These are phyloP conservation scores for Polydrusus cervinus DNA, from an alignment of 2,888 invertebrate genomes.

Conservation along the genomic window DNA sequence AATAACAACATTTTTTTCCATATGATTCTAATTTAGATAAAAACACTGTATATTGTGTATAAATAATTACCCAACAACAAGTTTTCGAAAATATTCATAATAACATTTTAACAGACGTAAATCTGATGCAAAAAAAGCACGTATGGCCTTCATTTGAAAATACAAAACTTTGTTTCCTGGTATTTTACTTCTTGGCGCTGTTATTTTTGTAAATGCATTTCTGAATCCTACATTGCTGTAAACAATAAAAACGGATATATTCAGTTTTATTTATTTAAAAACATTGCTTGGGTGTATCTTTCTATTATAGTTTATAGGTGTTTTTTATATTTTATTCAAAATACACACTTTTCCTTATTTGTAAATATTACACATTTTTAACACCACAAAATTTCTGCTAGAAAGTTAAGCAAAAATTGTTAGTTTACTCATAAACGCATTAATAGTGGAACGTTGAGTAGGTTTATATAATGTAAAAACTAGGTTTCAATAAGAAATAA, in stretches of 20 bases:
- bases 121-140: no score
- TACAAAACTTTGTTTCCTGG: no score
- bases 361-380: conserved; percentile 13
- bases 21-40: no score
- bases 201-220: not conserved
- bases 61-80: no score
- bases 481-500: not conserved
- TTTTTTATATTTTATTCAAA: conserved; percentile 6
- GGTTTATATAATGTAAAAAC: not conserved
- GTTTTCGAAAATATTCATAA: no score
- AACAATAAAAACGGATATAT: conserved; percentile 35
- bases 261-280: conserved; percentile 15
- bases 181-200: no score
- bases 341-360: conserved; percentile 11
- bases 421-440: not conserved
- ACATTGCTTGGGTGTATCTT: not conserved
- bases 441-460: not conserved
- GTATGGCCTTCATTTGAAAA: no score
- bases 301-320: not conserved
- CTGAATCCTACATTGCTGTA: conserved; percentile 20
- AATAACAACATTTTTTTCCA: no score
- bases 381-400: conserved; percentile 11
- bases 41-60: no score
- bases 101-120: no score
- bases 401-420: conserved; percentile 1